phyloP scores from a whole-genome alignment of 2,888 invertebrate genomes.

The Odontomyia ornata region DNA sequence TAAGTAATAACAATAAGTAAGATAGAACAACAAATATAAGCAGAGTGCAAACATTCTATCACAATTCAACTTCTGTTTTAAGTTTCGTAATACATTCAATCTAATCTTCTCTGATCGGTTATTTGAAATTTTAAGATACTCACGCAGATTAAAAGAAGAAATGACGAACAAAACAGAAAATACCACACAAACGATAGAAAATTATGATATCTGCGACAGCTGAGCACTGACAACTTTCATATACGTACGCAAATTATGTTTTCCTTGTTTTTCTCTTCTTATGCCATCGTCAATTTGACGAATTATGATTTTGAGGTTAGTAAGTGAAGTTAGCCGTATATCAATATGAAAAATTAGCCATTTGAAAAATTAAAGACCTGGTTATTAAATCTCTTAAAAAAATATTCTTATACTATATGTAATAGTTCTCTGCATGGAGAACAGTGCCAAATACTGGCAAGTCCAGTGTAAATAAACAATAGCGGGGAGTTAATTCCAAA shows the following conservation, averaged over 20 bases:
- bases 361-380: too few relatives aligned
- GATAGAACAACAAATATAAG: too few relatives aligned
- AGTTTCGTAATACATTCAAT: not conserved
- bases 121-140: not conserved
- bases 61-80: not conserved
- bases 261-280: slow-evolving; percentile 13
- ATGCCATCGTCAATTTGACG: not conserved
- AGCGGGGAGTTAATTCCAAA: too few relatives aligned
- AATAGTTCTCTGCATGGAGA: too few relatives aligned
- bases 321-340: slow-evolving; percentile 61
- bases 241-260: slow-evolving; percentile 30
- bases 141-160: slow-evolving; percentile 12
- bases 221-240: slow-evolving; percentile 31
- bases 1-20: too few relatives aligned
- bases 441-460: too few relatives aligned
- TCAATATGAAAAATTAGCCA: too few relatives aligned
- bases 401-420: too few relatives aligned
- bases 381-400: too few relatives aligned
- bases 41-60: too few relatives aligned
- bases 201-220: slow-evolving; percentile 7
- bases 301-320: slow-evolving; percentile 24
- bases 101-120: not conserved
- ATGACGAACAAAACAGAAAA: slow-evolving; percentile 13
- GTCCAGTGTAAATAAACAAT: too few relatives aligned
- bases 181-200: slow-evolving; percentile 20